phyloP scores from a whole-genome alignment of 2,113 vertebrate genomes.

The Coryphaenoides rupestris region DNA sequence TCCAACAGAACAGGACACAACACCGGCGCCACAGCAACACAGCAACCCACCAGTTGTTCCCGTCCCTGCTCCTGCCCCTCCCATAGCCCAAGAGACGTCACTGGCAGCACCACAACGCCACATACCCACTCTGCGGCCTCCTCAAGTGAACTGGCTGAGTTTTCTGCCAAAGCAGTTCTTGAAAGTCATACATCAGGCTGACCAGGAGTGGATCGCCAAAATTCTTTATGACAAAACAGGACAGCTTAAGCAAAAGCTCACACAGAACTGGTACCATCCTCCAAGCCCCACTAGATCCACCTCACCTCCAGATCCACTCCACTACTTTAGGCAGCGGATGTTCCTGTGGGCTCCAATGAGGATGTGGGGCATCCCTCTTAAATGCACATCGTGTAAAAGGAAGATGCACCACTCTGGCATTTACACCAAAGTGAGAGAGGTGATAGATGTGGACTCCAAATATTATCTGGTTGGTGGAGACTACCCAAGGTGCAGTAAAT shows the following conservation, averaged over 20 bases:
- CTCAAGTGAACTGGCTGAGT: background rate
- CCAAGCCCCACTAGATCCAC: background rate
- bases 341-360: constrained; percentile 8
- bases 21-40: background rate
- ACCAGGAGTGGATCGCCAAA: constrained; percentile 19
- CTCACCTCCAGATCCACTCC: background rate
- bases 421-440: constrained; percentile 15
- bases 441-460: constrained; percentile 1
- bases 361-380: constrained; percentile 11
- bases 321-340: constrained; percentile 3
- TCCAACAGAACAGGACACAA: background rate
- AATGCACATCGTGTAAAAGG: background rate
- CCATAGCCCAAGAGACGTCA: too few species aligned
- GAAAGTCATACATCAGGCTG: constrained; percentile 8
- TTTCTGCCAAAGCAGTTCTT: constrained; percentile 22
- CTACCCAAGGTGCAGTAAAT: constrained; percentile 3
- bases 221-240: background rate
- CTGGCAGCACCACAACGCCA: too few species aligned
- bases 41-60: too few species aligned
- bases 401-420: constrained; percentile 15
- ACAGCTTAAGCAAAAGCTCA: background rate
- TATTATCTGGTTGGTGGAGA: constrained; percentile 5
- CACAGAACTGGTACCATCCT: too few species aligned
- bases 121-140: background rate
- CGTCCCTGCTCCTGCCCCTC: too few species aligned